Conservation (phyloP, 1,140 invertebrate species). For the Lepeophtheirus salmonis region DNA sequence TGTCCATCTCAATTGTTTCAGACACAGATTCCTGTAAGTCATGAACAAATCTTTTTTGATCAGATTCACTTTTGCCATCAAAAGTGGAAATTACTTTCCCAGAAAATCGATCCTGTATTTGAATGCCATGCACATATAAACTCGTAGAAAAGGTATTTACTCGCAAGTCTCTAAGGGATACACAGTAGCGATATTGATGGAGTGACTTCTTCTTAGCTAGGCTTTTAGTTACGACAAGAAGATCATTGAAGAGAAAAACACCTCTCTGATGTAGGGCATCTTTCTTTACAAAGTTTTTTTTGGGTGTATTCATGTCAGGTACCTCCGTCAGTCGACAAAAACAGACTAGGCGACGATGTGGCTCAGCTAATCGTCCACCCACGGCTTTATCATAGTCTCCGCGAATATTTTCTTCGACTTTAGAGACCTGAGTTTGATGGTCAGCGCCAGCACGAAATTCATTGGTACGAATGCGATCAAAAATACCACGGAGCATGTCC, state of each 20-base stretch:
- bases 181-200: conserved; percentile 83
- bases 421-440: conserved; percentile 79
- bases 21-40: conserved; percentile 77
- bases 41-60: conserved; percentile 78
- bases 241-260: conserved; percentile 96
- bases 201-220: conserved; percentile 91
- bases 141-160: not conserved
- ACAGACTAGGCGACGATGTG: conserved; percentile 90
- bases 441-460: conserved; percentile 92
- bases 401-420: conserved; percentile 84
- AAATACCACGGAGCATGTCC: conserved; percentile 81
- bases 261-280: conserved; percentile 94
- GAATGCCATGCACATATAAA: conserved; percentile 78
- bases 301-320: not conserved
- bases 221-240: conserved; percentile 90
- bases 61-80: conserved; percentile 82
- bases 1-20: conserved; percentile 88
- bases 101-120: conserved; percentile 67
- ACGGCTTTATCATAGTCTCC: conserved; percentile 21
- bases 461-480: conserved; percentile 81
- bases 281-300: conserved; percentile 80
- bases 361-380: conserved; percentile 50
- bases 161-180: conserved; percentile 54
- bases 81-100: conserved; percentile 75
- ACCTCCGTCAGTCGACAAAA: conserved; percentile 97